Base-by-base conservation (phyloP, 1,140 invertebrate genomes). In the Ceratina japonica region DNA sequence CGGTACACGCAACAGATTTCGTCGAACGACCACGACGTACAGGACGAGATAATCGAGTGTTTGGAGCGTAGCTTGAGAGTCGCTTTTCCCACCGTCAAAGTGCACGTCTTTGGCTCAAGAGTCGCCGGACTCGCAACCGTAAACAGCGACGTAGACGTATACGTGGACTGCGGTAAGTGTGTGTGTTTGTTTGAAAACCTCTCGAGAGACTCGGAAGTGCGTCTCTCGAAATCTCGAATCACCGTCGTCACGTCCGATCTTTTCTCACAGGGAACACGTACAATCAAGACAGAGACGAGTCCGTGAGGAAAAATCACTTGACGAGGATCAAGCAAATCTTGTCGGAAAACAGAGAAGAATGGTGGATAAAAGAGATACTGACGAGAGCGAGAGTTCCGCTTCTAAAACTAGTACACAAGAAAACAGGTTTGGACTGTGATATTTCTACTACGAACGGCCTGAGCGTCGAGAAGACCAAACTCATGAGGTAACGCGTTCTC, bases 381-480 rank as follows among this genome's bases (percentile, higher is more conserved):
- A 0, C 24, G n/a, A 22, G 12, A 0, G 27, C 54, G 54, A 79
- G 93, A 69, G 93, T 93, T 8, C 94, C 94, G 5, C 94, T 94
- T 71, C 91, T 95, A 31, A 93, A 92, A 87, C 87, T 94, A 51
- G 80, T 84, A 62, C 93, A 94, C 82, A 87, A 76, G 24, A 73
- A 58, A 49, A 91, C 91, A 20, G 78, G 89, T 10, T 64, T 94
- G 5, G 84, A 93, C 20, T 94, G 93, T 83, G 94, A 94, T 89
- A 82, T 95, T 44, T 94, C 93, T 5, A 93, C 94, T 73, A 90
- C 88, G 56, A 92, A 93, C 88, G 90, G 93, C 1, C 88, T 94
- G 15, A 91, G 92, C 75, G 91, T 93, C 16, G 92, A 94, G 85
- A 94, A 94, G 84, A 93, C 92, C 3, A 90, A 91, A 84, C 88